Conservation (phyloP, 2,113 vertebrate species). For the Cinclus mexicanus region DNA sequence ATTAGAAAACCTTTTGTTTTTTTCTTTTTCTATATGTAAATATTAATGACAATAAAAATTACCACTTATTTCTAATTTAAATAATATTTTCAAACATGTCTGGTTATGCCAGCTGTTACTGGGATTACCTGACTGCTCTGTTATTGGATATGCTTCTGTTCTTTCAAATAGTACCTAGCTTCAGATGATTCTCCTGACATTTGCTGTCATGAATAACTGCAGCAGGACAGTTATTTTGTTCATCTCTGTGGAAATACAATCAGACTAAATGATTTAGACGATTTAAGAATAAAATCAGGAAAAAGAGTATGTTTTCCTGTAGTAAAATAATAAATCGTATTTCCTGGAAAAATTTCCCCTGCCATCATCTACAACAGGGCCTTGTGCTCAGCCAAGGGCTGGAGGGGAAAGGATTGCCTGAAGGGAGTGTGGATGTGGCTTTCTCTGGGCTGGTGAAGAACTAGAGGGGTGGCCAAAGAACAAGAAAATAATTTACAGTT, state of each 20-base stretch:
- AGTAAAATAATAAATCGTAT: background rate
- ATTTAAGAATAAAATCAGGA: background rate
- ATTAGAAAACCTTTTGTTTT: background rate
- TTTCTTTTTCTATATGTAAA: background rate
- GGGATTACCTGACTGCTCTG: background rate
- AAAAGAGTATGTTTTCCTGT: background rate
- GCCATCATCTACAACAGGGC: background rate
- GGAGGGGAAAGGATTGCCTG: background rate
- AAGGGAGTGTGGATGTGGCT: background rate
- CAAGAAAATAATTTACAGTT: background rate
- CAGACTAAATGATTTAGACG: background rate
- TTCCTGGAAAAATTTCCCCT: background rate
- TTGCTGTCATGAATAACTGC: background rate
- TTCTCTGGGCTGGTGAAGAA: background rate
- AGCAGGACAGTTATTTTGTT: background rate
- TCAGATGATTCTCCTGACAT: background rate
- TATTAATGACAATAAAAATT: background rate
- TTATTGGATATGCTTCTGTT: background rate
- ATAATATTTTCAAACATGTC: background rate
- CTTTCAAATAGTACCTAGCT: background rate
- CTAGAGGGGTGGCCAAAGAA: background rate
- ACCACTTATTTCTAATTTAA: background rate
- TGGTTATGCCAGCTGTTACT: background rate
- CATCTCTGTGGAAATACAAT: background rate
- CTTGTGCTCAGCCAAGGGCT: fast-evolving